phyloP scores from a whole-genome alignment of 2,113 vertebrate species.

The Glaucidium brasilianum region DNA sequence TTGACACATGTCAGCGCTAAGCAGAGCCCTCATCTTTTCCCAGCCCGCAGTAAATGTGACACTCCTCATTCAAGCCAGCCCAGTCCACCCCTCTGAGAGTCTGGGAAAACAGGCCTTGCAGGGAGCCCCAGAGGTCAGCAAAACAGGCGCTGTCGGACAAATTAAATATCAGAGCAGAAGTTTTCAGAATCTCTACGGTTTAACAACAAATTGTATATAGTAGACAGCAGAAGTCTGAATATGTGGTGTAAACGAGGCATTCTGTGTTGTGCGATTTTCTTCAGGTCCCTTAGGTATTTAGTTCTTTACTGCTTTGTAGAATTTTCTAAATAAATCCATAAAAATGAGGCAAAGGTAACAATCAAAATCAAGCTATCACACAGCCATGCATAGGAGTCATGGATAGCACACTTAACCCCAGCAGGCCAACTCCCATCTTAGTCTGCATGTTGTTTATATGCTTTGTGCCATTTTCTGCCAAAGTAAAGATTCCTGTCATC shows the following conservation, averaged over 20 bases:
- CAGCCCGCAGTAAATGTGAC: neutral
- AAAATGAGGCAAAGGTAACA: neutral
- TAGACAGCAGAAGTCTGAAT: neutral
- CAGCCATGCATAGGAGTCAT: neutral
- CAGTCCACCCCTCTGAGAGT: neutral
- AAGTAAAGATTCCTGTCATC: slow-evolving; percentile 18
- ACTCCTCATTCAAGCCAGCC: neutral
- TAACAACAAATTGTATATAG: neutral
- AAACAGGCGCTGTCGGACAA: neutral
- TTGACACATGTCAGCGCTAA: neutral
- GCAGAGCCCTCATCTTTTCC: neutral
- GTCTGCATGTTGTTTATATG: neutral
- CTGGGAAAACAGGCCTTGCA: slow-evolving; percentile 26
- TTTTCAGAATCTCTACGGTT: neutral
- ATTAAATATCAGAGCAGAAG: neutral
- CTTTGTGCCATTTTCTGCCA: neutral
- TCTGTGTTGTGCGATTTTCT: neutral
- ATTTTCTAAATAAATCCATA: neutral
- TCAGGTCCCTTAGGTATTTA: neutral
- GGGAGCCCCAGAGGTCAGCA: slow-evolving; percentile 6
- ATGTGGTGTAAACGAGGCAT: neutral
- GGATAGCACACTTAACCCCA: neutral
- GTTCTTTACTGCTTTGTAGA: neutral
- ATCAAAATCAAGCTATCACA: neutral
- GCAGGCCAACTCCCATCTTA: neutral